These are phyloP conservation scores for Chelon auratus DNA, from an alignment of 2,797 vertebrate genomes.

Conservation along the genomic window DNA sequence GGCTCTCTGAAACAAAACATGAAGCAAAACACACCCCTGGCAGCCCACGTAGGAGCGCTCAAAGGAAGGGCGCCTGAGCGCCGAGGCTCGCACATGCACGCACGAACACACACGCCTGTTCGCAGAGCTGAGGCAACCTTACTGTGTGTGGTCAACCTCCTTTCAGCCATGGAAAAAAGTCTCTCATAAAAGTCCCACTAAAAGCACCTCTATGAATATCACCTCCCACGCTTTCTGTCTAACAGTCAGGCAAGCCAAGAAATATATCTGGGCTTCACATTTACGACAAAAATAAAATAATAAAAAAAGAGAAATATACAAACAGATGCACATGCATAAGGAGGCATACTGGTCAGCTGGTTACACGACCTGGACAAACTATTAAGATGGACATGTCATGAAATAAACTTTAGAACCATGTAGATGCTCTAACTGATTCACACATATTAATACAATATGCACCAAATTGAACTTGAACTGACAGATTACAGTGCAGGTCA, in stretches of 20 bases:
- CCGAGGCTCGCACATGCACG: constrained; percentile 33
- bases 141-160: constrained; percentile 83
- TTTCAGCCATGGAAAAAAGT: constrained; percentile 86
- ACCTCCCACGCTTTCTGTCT: constrained; percentile 82
- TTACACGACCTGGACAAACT: constrained; percentile 19
- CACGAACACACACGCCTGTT: constrained; percentile 42
- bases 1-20: constrained; percentile 84
- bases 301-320: neutral
- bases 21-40: constrained; percentile 81
- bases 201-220: constrained; percentile 86
- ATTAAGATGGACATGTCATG: constrained; percentile 4
- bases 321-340: constrained; percentile 21
- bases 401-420: constrained; percentile 15
- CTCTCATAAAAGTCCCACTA: constrained; percentile 85
- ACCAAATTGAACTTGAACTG: neutral
- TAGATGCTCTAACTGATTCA: neutral
- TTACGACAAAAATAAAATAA: constrained; percentile 18
- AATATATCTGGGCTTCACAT: constrained; percentile 78
- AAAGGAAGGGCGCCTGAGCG: constrained; percentile 72
- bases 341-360: constrained; percentile 33
- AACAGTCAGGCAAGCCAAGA: constrained; percentile 73
- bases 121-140: constrained; percentile 63
- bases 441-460: constrained; percentile 5
- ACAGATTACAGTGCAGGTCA: neutral
- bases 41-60: constrained; percentile 75